Evolutionary conservation across 2,797 vertebrate genomes (phyloP).

Genomic region (Lepidocolaptes lacrymiger): DNA sequence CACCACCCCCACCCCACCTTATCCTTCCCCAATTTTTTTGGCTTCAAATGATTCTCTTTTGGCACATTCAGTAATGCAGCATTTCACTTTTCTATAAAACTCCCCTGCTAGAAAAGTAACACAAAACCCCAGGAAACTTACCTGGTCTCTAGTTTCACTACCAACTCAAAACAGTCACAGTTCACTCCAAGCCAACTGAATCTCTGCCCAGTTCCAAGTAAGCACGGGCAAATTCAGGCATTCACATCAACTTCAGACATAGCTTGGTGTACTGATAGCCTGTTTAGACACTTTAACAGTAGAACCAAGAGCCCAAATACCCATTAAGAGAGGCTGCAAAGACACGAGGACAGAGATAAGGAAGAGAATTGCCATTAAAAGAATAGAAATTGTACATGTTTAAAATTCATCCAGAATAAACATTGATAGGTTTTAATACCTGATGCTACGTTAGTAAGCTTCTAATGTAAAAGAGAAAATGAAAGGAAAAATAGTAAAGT

Average conservation of each 20-base stretch:
- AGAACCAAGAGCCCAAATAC: background rate
- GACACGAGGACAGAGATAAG: background rate
- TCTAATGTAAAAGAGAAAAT: background rate
- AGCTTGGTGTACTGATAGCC: background rate
- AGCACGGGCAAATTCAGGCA: background rate
- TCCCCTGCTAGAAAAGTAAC: background rate
- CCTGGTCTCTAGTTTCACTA: conserved; percentile 43
- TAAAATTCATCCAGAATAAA: background rate
- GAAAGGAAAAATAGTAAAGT: background rate
- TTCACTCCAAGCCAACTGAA: conserved; percentile 26
- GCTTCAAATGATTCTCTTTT: conserved; percentile 4
- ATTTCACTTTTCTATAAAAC: conserved; percentile 19
- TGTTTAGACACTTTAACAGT: background rate
- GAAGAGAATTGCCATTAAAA: background rate
- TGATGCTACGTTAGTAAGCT: background rate
- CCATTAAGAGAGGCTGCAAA: background rate
- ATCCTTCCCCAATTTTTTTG: background rate
- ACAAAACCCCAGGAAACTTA: conserved; percentile 36
- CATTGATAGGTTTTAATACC: background rate
- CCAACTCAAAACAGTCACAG: background rate
- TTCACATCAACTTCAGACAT: background rate
- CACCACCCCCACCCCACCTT: background rate
- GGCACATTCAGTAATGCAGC: conserved; percentile 11
- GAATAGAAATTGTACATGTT: background rate
- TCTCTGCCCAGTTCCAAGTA: conserved; percentile 4